Evolutionary conservation across 2,797 vertebrate genomes (phyloP).

Genomic region (Eulemur rubriventer): DNA sequence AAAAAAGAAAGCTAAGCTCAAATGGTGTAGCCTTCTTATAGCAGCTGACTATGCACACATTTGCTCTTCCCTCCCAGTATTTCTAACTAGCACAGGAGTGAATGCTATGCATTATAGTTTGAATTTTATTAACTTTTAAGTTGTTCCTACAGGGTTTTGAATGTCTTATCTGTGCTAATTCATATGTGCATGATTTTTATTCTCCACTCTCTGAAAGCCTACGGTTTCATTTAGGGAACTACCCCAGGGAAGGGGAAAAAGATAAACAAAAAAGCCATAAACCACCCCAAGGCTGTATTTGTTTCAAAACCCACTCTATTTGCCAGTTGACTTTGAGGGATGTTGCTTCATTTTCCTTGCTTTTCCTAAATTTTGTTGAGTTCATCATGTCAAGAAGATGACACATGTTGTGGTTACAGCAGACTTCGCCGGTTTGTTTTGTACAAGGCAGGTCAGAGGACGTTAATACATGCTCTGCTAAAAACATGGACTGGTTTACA

Average conservation of each 20-base stretch:
- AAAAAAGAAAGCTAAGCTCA: background rate
- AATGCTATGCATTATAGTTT: background rate
- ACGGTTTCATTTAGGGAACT: constrained; percentile 19
- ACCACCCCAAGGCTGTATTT: background rate
- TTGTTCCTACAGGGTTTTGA: background rate
- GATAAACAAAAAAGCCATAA: background rate
- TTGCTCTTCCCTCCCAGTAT: background rate
- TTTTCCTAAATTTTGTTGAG: background rate
- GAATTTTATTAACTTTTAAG: constrained; percentile 20
- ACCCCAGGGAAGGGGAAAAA: background rate
- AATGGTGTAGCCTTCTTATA: background rate
- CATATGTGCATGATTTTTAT: background rate
- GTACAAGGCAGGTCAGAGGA: background rate
- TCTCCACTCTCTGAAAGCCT: background rate
- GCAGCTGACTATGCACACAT: background rate
- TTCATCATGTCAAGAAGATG: background rate
- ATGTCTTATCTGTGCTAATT: background rate
- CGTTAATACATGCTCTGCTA: background rate
- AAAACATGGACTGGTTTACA: background rate
- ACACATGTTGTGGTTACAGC: background rate
- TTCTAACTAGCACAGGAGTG: constrained; percentile 1
- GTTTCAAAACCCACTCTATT: constrained; percentile 3
- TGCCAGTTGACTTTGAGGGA: constrained; percentile 21
- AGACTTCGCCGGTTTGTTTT: background rate
- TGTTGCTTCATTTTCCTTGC: background rate